Percentiles rank a stretch among this genome's conserved stretches.
These are phyloP conservation scores for Trogon melanurus DNA, from an alignment of 2,113 vertebrate species.

Conservation along the genomic window DNA sequence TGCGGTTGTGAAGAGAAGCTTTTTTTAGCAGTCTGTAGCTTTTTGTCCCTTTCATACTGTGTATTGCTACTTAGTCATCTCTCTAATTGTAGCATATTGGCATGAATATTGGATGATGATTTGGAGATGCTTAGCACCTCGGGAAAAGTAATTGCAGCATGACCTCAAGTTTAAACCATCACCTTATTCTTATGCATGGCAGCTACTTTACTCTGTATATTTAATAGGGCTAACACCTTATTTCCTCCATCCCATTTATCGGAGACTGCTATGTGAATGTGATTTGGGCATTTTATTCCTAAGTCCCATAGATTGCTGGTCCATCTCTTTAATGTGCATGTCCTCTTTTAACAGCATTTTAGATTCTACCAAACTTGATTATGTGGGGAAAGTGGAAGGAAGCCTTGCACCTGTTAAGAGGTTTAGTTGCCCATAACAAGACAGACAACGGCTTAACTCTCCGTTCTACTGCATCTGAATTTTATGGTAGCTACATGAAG, in stretches of 20 bases:
- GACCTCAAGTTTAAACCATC: constrained; percentile 23
- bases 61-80: not conserved
- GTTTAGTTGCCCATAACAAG: not conserved
- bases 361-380: not conserved
- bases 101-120: constrained; percentile 58
- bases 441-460: not conserved
- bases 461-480: not conserved
- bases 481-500: not conserved
- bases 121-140: constrained; percentile 27
- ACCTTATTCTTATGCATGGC: not conserved
- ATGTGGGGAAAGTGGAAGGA: not conserved
- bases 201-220: not conserved
- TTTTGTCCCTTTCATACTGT: not conserved
- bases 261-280: not conserved
- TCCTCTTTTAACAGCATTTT: not conserved
- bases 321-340: not conserved
- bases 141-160: constrained; percentile 34
- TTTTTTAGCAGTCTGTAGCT: not conserved
- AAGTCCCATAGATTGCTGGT: not conserved
- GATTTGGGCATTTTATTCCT: not conserved
- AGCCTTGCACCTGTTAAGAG: not conserved
- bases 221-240: constrained; percentile 11
- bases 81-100: constrained; percentile 37
- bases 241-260: not conserved
- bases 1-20: not conserved